These are phyloP conservation scores for Pomatorhinus ruficollis DNA, from an alignment of 2,113 vertebrate species.

Conservation along the genomic window DNA sequence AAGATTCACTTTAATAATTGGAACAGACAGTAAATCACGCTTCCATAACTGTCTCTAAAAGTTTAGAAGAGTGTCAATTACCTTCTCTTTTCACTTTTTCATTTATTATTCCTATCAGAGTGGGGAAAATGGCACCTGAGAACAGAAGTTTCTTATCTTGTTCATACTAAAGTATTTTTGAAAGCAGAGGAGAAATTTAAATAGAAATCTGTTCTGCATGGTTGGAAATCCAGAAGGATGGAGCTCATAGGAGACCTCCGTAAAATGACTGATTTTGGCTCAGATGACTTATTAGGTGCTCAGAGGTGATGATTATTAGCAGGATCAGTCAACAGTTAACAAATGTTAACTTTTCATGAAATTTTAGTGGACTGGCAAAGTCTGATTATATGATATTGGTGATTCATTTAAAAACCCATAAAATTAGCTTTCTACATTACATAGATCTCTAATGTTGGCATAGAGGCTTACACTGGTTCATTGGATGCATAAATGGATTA, in stretches of 20 bases:
- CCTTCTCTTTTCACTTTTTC: not conserved
- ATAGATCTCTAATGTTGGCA: not conserved
- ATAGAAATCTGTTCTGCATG: not conserved
- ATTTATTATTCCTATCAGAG: not conserved
- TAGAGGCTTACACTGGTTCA: not conserved
- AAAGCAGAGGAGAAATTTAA: not conserved
- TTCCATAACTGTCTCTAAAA: not conserved
- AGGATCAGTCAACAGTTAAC: not conserved
- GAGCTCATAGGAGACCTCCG: not conserved
- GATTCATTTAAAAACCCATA: not conserved
- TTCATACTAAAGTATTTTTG: not conserved
- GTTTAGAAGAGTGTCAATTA: not conserved
- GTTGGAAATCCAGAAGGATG: not conserved
- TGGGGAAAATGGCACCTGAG: not conserved
- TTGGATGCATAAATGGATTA: not conserved
- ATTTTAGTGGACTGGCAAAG: not conserved
- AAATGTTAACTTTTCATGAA: not conserved
- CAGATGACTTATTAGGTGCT: not conserved
- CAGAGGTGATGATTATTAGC: not conserved
- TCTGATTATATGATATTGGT: not conserved
- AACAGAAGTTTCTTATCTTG: not conserved
- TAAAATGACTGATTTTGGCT: not conserved
- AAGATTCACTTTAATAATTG: not conserved
- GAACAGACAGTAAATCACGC: not conserved
- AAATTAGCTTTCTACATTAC: not conserved